phyloP scores from a whole-genome alignment of 2,113 vertebrate genomes.

The Xiphophorus couchianus region DNA sequence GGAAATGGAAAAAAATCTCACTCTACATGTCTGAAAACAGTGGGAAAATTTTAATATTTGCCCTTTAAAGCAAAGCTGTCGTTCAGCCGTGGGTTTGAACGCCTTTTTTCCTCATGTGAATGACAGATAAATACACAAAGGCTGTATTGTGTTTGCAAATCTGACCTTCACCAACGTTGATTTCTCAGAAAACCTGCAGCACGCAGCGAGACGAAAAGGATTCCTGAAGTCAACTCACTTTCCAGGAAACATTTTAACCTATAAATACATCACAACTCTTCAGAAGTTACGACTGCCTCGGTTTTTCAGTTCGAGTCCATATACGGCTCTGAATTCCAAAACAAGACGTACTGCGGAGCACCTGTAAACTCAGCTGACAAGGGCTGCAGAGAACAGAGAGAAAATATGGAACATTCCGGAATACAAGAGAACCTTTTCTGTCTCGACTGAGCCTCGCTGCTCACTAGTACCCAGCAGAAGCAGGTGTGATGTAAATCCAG shows the following conservation, averaged over 20 bases:
- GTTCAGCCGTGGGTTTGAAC: neutral
- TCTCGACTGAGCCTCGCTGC: neutral
- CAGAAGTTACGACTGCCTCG: neutral
- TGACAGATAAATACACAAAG: neutral
- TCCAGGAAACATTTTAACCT: neutral
- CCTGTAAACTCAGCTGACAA: neutral
- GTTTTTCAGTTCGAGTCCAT: neutral
- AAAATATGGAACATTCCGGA: neutral
- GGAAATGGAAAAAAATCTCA: too few relatives aligned
- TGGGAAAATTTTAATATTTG: neutral
- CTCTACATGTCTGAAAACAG: neutral
- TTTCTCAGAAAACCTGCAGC: neutral
- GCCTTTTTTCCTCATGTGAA: neutral
- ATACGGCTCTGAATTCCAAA: conserved; percentile 7
- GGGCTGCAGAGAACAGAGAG: neutral
- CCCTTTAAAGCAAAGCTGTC: neutral
- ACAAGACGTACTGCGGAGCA: neutral
- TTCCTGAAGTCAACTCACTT: neutral
- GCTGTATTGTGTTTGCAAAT: neutral
- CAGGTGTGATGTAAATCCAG: neutral
- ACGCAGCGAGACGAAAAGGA: neutral
- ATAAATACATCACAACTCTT: neutral
- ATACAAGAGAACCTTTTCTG: neutral
- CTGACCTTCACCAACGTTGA: neutral
- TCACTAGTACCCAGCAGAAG: too few relatives aligned